A percentile compares a stretch with the other conserved stretches of the same genome.
phyloP scores from a whole-genome alignment of 2,797 vertebrate species.

The Hybognathus amarus region DNA sequence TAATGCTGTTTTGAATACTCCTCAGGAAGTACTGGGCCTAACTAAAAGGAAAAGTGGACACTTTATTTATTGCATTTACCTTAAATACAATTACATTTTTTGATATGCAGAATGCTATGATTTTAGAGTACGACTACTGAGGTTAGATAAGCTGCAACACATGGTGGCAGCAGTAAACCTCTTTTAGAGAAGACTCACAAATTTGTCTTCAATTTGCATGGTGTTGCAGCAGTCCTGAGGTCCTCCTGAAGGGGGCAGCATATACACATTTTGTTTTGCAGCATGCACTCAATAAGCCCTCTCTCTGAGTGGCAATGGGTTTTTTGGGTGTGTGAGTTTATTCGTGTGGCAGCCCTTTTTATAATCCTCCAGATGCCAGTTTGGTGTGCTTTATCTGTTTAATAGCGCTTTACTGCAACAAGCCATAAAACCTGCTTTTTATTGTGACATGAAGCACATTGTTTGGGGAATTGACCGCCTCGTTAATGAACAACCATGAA shows the following conservation, averaged over 20 bases:
- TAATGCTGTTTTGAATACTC: background rate
- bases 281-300: conserved; percentile 57
- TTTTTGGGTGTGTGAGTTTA: conserved; percentile 72
- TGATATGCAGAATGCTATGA: background rate
- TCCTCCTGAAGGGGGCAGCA: conserved; percentile 45
- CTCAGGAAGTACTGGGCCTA: background rate
- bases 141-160: conserved; percentile 95
- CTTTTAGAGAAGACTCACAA: conserved; percentile 8
- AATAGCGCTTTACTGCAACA: conserved; percentile 66
- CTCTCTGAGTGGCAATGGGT: conserved; percentile 60
- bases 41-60: background rate
- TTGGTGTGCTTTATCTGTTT: conserved; percentile 67
- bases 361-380: conserved; percentile 66
- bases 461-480: conserved; percentile 67
- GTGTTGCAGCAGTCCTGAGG: background rate
- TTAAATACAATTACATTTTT: background rate
- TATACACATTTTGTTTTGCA: background rate
- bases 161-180: conserved; percentile 68
- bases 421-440: conserved; percentile 65
- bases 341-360: conserved; percentile 78
- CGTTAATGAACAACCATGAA: conserved; percentile 79
- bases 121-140: conserved; percentile 75
- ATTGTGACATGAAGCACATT: conserved; percentile 66
- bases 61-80: background rate
- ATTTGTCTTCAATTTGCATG: background rate